Conservation (phyloP, 2,888 invertebrate species). For the Athripsodes cinereus region DNA sequence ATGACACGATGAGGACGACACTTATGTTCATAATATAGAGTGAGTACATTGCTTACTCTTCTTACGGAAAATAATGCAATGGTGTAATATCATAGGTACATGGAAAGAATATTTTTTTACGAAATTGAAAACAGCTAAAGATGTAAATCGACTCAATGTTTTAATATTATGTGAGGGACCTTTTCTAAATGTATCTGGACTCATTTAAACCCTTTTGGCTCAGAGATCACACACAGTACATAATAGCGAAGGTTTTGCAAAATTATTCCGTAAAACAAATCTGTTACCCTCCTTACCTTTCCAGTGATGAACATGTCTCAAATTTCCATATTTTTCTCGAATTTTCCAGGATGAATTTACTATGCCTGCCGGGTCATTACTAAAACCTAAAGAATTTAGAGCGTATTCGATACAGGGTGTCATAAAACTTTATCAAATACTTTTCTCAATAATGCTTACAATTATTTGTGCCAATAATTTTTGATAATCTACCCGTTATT, state of each 20-base stretch:
- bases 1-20: too few relatives aligned
- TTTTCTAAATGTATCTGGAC: neutral
- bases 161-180: neutral
- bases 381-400: neutral
- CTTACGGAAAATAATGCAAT: too few relatives aligned
- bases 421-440: too few relatives aligned
- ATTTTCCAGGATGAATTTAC: neutral
- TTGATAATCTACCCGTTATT: too few relatives aligned
- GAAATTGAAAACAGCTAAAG: too few relatives aligned
- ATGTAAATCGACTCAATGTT: neutral
- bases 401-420: neutral
- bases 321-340: neutral
- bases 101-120: too few relatives aligned
- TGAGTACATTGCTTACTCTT: too few relatives aligned
- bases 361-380: neutral
- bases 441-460: too few relatives aligned
- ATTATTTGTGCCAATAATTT: too few relatives aligned
- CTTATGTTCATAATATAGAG: too few relatives aligned
- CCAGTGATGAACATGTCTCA: neutral
- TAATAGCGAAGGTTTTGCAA: neutral
- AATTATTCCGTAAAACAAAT: neutral
- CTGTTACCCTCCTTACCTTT: neutral
- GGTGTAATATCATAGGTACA: too few relatives aligned
- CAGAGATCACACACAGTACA: neutral
- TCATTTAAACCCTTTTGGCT: neutral